phyloP scores from a whole-genome alignment of 2,797 vertebrate species.

The Tapera naevia region DNA sequence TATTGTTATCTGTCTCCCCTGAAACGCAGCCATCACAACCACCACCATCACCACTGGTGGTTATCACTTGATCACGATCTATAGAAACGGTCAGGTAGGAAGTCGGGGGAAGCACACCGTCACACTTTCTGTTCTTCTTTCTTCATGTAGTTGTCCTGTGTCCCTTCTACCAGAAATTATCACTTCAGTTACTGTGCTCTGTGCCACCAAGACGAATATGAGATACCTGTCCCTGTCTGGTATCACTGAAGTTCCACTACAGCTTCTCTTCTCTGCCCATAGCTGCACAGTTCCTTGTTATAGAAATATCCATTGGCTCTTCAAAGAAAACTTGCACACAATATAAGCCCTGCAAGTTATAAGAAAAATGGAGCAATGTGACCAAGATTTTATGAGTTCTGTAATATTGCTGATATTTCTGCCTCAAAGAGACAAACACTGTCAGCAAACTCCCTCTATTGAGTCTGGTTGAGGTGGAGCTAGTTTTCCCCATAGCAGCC shows the following conservation, averaged over 20 bases:
- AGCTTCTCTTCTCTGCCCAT: background rate
- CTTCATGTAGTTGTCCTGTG: background rate
- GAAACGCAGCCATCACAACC: no score
- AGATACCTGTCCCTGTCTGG: background rate
- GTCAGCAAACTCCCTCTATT: background rate
- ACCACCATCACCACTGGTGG: no score
- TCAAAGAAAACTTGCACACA: background rate
- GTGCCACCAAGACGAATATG: background rate
- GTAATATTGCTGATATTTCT: background rate
- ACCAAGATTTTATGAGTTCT: background rate
- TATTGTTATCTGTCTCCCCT: no score
- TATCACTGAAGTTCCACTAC: background rate
- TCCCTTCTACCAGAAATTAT: background rate
- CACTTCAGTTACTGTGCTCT: background rate
- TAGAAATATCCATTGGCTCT: background rate
- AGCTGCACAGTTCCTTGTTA: background rate
- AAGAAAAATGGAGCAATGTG: background rate
- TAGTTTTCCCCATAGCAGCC: no score
- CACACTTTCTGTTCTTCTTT: background rate
- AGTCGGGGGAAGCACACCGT: no score
- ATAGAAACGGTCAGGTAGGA: no score
- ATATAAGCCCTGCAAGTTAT: background rate
- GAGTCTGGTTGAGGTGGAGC: no score
- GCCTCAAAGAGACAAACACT: background rate
- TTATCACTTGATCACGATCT: no score